Evolutionary conservation across 2,113 vertebrate species (phyloP).

Genomic region (Turnix velox): DNA sequence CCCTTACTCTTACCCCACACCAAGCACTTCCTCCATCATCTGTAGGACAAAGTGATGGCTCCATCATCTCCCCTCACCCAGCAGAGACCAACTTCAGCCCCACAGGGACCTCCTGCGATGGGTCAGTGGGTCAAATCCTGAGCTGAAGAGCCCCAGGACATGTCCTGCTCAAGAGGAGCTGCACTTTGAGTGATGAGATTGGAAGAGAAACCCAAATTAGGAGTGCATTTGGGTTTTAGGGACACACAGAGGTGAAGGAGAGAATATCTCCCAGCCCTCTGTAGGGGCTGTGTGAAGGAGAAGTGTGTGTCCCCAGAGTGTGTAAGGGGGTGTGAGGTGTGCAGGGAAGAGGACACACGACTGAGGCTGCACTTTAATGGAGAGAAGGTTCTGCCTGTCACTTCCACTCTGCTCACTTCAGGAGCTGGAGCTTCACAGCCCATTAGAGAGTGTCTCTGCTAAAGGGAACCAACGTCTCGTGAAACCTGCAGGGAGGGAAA

Average conservation of each 20-base stretch:
- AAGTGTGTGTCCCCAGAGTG: rapidly evolving
- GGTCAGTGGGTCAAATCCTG: not conserved
- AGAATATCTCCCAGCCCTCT: not conserved
- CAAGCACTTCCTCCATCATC: not conserved
- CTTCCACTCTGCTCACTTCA: not conserved
- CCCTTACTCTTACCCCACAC: not conserved
- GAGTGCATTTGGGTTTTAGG: rapidly evolving
- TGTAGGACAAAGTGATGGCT: rapidly evolving
- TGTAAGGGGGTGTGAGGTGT: not conserved
- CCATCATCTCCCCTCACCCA: not conserved
- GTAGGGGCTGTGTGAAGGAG: too few relatives aligned
- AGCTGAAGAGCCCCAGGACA: rapidly evolving
- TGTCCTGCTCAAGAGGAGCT: not conserved
- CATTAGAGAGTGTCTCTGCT: not conserved
- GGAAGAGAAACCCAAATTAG: not conserved
- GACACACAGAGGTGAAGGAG: not conserved
- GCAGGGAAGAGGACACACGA: not conserved
- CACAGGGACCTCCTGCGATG: rapidly evolving
- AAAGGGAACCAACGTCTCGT: not conserved
- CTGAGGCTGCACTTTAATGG: not conserved
- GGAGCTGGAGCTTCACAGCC: not conserved
- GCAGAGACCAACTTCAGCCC: not conserved
- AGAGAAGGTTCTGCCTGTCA: slow-evolving; percentile 8
- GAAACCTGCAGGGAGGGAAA: not conserved
- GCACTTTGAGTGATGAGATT: rapidly evolving